Evolutionary conservation across 2,797 vertebrate species (phyloP), one percentile per base, ranked within the genome.

Genomic region (Sebastes matsubarae): DNA sequence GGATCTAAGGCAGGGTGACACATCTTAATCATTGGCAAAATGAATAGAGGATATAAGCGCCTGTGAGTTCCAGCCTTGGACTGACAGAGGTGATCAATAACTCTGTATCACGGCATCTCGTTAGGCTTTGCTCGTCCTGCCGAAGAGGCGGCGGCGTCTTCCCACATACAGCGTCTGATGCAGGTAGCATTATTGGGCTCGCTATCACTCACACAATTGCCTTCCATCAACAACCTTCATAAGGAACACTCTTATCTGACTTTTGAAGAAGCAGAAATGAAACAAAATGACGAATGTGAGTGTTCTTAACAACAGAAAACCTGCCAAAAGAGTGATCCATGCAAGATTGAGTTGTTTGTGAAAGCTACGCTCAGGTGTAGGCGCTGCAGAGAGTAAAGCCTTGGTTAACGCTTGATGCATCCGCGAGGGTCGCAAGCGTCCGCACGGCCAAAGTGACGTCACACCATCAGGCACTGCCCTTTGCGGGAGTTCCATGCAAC

Each of bases 21-120:
- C 80, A 68, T 91, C 75, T 82, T 88, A 88, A 91, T 92, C 81
- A 87, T 52, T 74, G 69, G 65, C 61, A 67, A 90, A 92, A 92
- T 92, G 82, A 91, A 82, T 84, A 59, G 68, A 88, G 83, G 88
- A 89, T 79, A 89, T 79, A 72, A 87, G 87, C 75, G 60, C 52
- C 65, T 74, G 75, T 87, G 87, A 84, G 75, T 92, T 84, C 61
- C 59, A 81, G 77, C 65, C 72, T 82, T 57, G 46, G 69, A 81
- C 64, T 90, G 91, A 92, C 93, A 90, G 81, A 75, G 71, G 75
- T 84, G 87, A 95, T 94, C 93, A 91, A 93, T 92, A 89, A 88
- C 78, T 80, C 63, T 67, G 70, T 87, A 91, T 89, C 83, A 24
- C 61, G 29, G 36, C 25, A 50, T 81, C 82, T 89, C 8, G 34